Percentiles rank a stretch among this genome's conserved stretches.
Conservation (phyloP, 2,113 vertebrate genomes). For the Callipepla californica region DNA sequence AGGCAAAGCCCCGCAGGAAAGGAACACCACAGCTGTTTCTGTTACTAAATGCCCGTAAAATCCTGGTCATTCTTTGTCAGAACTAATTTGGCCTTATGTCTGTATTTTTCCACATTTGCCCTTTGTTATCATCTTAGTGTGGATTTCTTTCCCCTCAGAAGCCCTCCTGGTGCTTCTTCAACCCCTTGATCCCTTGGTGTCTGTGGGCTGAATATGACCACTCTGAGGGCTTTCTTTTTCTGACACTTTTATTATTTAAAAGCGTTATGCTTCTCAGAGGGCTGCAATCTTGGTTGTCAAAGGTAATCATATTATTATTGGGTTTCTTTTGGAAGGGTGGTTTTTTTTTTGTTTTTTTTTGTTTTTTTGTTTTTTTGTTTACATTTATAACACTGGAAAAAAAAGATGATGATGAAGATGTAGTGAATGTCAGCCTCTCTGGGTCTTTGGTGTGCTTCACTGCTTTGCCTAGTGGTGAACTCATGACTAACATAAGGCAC, state of each 20-base stretch:
- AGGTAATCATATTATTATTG: background rate
- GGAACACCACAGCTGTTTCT: background rate
- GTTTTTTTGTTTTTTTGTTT: background rate
- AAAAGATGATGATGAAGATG: background rate
- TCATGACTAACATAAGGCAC: background rate
- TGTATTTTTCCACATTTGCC: fast-evolving
- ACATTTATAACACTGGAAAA: background rate
- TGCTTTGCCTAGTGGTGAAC: background rate
- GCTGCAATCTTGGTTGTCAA: background rate
- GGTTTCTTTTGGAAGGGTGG: background rate
- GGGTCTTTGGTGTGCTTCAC: background rate
- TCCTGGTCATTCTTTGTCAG: background rate
- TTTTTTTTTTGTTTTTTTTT: background rate
- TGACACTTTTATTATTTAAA: background rate
- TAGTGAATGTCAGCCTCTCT: background rate
- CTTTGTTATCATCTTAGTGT: background rate
- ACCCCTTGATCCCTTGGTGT: background rate
- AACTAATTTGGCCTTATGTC: too few species aligned
- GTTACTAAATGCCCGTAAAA: background rate
- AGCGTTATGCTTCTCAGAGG: background rate
- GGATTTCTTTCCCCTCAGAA: background rate
- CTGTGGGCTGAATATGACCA: too few species aligned
- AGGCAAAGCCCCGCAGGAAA: background rate
- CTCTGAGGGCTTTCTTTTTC: background rate
- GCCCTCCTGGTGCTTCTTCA: background rate